Evolutionary conservation across 1,140 invertebrate genomes (phyloP).

Genomic region (Drosophila ohnishii): DNA sequence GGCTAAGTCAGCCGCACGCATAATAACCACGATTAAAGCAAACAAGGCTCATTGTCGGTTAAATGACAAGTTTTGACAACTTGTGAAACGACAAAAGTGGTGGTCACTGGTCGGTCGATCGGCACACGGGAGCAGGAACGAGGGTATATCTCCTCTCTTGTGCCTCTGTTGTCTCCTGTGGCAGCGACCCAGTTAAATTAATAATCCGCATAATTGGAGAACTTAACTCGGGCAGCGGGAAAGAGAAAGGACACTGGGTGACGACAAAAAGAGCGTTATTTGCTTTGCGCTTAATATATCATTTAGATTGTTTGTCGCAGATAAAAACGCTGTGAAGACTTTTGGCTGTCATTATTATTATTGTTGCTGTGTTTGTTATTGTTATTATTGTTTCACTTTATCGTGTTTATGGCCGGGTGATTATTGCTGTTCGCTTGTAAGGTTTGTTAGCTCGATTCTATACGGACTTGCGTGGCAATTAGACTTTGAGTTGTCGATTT

Average conservation of each 20-base stretch:
- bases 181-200: conserved; percentile 80
- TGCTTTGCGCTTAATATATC: conserved; percentile 83
- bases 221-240: conserved; percentile 63
- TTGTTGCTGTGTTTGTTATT: conserved; percentile 62
- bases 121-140: conserved; percentile 12
- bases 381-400: conserved; percentile 51
- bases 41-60: conserved; percentile 83
- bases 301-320: conserved; percentile 81
- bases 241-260: conserved; percentile 51
- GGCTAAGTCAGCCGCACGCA: conserved; percentile 67
- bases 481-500: conserved; percentile 42
- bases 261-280: conserved; percentile 80
- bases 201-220: conserved; percentile 83
- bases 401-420: conserved; percentile 32
- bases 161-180: neutral
- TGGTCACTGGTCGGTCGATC: conserved; percentile 57
- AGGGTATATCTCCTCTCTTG: neutral
- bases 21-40: conserved; percentile 83
- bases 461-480: conserved; percentile 49
- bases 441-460: conserved; percentile 35
- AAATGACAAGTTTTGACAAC: conserved; percentile 83
- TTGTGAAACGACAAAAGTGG: conserved; percentile 78
- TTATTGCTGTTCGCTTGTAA: conserved; percentile 61
- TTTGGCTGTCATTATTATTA: conserved; percentile 69
- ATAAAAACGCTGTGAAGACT: conserved; percentile 75